phyloP scores from a whole-genome alignment of 2,797 vertebrate genomes.

The Otus scops region DNA sequence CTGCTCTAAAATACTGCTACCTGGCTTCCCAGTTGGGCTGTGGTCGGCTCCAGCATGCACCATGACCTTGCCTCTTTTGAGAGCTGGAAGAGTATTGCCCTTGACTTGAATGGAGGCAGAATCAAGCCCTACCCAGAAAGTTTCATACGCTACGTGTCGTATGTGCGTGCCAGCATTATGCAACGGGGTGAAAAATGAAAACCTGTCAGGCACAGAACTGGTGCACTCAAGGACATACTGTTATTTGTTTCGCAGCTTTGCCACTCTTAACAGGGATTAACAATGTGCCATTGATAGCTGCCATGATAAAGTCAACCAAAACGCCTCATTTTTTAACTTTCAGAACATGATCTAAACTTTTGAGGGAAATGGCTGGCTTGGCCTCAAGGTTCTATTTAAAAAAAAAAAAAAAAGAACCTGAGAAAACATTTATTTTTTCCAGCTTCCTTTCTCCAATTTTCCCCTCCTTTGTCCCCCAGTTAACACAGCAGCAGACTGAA shows the following conservation, averaged over 20 bases:
- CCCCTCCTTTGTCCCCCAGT: neutral
- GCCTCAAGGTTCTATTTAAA: neutral
- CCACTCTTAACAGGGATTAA: constrained; percentile 31
- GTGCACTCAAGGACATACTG: constrained; percentile 61
- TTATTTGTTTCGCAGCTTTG: constrained; percentile 59
- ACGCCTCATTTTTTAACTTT: neutral
- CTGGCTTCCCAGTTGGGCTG: neutral
- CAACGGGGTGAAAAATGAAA: constrained; percentile 43
- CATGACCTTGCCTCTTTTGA: neutral
- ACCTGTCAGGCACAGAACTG: constrained; percentile 38
- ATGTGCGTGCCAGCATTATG: constrained; percentile 21
- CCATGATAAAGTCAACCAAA: constrained; percentile 29
- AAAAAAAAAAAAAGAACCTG: neutral
- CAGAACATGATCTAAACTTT: neutral
- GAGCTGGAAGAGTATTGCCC: neutral
- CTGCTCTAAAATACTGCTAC: neutral
- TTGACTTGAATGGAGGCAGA: constrained; percentile 3
- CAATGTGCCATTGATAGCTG: neutral
- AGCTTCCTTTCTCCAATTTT: neutral
- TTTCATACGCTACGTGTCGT: neutral
- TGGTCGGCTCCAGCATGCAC: neutral
- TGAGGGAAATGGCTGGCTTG: neutral
- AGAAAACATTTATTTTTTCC: neutral
- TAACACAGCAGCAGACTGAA: neutral
- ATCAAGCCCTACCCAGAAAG: constrained; percentile 26